Percentiles rank a stretch among this genome's conserved stretches.
Conservation (phyloP, 2,113 vertebrate genomes). For the Gnathonemus echidnorhynchus region DNA sequence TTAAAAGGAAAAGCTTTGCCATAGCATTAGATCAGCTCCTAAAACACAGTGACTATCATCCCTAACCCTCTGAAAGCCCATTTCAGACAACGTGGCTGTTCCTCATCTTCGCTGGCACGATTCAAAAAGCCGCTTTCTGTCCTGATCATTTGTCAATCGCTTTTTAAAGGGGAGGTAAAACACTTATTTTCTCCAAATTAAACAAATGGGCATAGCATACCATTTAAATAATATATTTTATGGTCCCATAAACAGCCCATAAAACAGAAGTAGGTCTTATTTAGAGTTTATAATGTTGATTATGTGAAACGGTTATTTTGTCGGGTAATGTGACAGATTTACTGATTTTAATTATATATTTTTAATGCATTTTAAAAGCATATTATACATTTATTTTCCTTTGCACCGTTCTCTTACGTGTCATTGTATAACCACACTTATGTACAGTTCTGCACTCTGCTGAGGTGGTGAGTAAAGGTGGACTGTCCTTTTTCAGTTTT, state of each 20-base stretch:
- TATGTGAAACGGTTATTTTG: not conserved
- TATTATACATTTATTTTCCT: not conserved
- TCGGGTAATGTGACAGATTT: not conserved
- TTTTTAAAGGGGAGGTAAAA: not conserved
- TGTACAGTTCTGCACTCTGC: not conserved
- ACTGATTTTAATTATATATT: not conserved
- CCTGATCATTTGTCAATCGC: not conserved
- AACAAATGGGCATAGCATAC: not conserved
- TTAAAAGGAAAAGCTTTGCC: not conserved
- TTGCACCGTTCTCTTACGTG: not conserved
- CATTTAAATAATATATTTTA: slow-evolving; percentile 9
- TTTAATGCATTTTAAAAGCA: not conserved
- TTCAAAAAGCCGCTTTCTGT: not conserved
- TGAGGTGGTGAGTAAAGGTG: not conserved
- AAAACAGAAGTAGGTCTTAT: slow-evolving; percentile 4
- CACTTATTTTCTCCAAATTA: not conserved
- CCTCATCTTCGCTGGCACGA: not conserved
- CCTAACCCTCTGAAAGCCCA: not conserved
- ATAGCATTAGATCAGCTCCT: not conserved
- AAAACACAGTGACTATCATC: not conserved
- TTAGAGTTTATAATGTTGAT: slow-evolving; percentile 1
- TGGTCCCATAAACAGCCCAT: not conserved
- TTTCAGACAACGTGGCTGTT: not conserved
- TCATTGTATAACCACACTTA: not conserved
- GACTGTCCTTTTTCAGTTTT: not conserved